Percentiles rank a stretch among this genome's conserved stretches.
These are phyloP conservation scores for Camponotus vicinus DNA, from an alignment of 1,140 invertebrate genomes.

Conservation along the genomic window DNA sequence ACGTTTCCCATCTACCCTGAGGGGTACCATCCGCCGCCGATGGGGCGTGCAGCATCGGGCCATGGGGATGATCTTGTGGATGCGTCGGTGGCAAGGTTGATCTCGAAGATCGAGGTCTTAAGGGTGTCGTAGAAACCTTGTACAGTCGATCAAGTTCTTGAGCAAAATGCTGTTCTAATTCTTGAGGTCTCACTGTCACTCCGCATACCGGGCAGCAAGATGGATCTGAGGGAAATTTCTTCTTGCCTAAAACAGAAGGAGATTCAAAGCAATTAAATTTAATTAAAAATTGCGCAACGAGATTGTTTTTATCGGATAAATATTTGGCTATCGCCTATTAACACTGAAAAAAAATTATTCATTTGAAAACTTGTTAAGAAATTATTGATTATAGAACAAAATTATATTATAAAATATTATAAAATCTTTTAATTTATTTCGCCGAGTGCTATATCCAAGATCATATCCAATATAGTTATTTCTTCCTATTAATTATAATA, in stretches of 20 bases:
- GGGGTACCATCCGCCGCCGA: constrained; percentile 88
- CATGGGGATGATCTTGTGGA: constrained; percentile 86
- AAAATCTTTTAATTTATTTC: neutral
- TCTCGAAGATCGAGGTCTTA: constrained; percentile 84
- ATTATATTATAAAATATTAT: neutral
- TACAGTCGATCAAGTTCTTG: constrained; percentile 92
- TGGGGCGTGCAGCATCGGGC: constrained; percentile 84
- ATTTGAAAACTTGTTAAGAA: neutral
- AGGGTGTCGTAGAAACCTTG: constrained; percentile 87
- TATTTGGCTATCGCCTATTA: too few species aligned
- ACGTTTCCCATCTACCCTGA: constrained; percentile 94
- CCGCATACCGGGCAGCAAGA: constrained; percentile 93
- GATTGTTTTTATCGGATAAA: neutral
- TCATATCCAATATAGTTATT: neutral
- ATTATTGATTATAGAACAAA: neutral
- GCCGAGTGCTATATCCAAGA: neutral
- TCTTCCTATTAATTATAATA: neutral
- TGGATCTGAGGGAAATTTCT: constrained; percentile 87
- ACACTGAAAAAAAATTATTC: neutral
- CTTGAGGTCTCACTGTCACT: constrained; percentile 90
- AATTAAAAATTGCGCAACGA: neutral
- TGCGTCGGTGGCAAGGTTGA: constrained; percentile 83
- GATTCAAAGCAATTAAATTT: neutral
- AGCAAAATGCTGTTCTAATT: constrained; percentile 91
- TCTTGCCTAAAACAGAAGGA: constrained; percentile 81